Percentiles rank a stretch among this genome's conserved stretches.
These are phyloP conservation scores for Drosophila mulleri DNA, from an alignment of 2,888 invertebrate genomes.

Conservation along the genomic window DNA sequence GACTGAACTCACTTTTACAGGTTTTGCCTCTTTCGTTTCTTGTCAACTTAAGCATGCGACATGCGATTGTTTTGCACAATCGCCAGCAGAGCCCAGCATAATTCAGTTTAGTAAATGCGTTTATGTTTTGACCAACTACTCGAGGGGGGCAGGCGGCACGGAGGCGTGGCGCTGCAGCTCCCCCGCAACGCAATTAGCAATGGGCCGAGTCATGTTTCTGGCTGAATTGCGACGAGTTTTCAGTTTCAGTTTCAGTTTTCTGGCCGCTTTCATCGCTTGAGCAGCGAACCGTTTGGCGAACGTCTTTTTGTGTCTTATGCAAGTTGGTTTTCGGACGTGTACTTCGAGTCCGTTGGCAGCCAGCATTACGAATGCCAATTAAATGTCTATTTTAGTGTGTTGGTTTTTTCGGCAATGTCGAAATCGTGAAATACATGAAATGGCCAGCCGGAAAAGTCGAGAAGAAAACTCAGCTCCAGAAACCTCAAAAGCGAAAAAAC, in stretches of 20 bases:
- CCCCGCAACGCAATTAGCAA: constrained; percentile 59
- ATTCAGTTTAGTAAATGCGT: constrained; percentile 23
- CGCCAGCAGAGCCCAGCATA: constrained; percentile 26
- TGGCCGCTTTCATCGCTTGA: constrained; percentile 27
- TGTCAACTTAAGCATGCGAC: constrained; percentile 56
- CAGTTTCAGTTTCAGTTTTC: constrained; percentile 25
- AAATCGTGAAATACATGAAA: constrained; percentile 33
- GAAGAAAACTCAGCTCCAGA: constrained; percentile 37
- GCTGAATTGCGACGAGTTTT: constrained; percentile 61
- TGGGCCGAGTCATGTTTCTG: constrained; percentile 61
- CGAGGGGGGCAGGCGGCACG: background rate
- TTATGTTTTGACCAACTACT: constrained; percentile 18
- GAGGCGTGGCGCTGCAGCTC: constrained; percentile 7
- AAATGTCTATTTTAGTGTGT: constrained; percentile 26
- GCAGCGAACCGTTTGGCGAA: constrained; percentile 16
- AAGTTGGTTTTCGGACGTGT: constrained; percentile 37
- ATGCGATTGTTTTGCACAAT: constrained; percentile 55
- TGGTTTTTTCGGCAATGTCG: constrained; percentile 29
- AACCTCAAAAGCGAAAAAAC: constrained; percentile 39
- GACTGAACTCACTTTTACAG: background rate
- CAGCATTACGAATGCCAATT: constrained; percentile 62
- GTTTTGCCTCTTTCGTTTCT: background rate
- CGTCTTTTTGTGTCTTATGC: constrained; percentile 21
- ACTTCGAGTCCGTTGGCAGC: constrained; percentile 27
- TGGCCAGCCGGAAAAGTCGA: constrained; percentile 54